These are phyloP conservation scores for Napeogenes sylphis DNA, from an alignment of 2,888 invertebrate species.

Conservation along the genomic window DNA sequence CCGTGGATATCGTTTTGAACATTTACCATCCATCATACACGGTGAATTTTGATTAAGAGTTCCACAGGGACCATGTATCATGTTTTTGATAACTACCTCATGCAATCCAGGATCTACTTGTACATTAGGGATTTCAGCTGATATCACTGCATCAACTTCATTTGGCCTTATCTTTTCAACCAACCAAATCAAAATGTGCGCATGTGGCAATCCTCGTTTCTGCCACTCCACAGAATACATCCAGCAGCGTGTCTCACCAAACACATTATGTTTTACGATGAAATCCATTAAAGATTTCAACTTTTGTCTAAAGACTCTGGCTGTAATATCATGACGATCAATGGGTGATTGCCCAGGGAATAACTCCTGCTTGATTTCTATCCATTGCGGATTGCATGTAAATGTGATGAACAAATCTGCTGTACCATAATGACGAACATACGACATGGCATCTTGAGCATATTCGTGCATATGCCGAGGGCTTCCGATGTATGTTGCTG, in stretches of 20 bases:
- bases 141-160: conserved; percentile 32
- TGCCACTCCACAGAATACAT: conserved; percentile 34
- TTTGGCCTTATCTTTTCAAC: conserved; percentile 30
- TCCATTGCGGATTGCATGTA: conserved; percentile 38
- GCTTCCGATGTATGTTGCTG: too few species aligned
- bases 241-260: conserved; percentile 31
- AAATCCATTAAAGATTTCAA: conserved; percentile 32
- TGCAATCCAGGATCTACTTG: conserved; percentile 26
- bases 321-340: conserved; percentile 41
- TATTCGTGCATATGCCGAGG: conserved; percentile 38
- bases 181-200: conserved; percentile 32
- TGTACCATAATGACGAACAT: conserved; percentile 42
- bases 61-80: conserved; percentile 34
- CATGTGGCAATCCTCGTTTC: conserved; percentile 32
- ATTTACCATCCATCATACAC: conserved; percentile 28
- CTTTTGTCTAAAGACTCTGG: conserved; percentile 32
- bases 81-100: conserved; percentile 28
- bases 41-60: conserved; percentile 24
- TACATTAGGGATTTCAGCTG: conserved; percentile 31
- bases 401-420: conserved; percentile 36
- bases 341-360: conserved; percentile 27
- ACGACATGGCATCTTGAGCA: conserved; percentile 38
- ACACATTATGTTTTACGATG: conserved; percentile 31
- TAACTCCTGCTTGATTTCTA: conserved; percentile 35
- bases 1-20: conserved; percentile 27